phyloP scores from a whole-genome alignment of 2,888 invertebrate genomes.

The Punctoribates punctum region DNA sequence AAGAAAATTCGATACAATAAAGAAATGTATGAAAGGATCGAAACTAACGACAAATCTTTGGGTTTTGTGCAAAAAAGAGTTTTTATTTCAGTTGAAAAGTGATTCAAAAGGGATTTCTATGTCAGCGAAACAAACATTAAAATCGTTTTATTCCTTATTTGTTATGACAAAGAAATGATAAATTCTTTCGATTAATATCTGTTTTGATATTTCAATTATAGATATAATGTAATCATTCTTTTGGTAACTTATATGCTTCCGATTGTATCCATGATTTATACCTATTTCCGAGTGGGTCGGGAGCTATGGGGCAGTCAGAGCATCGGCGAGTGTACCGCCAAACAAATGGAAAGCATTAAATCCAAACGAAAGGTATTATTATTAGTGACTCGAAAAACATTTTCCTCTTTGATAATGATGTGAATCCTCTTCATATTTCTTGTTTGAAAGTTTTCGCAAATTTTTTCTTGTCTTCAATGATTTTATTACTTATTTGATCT shows the following conservation, averaged over 20 bases:
- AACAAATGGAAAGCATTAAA: slow-evolving; percentile 80
- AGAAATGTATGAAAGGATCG: neutral
- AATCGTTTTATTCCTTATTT: neutral
- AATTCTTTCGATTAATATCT: neutral
- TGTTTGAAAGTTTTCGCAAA: too few relatives aligned
- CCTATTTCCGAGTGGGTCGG: slow-evolving; percentile 81
- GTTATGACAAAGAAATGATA: neutral
- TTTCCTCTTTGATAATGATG: too few relatives aligned
- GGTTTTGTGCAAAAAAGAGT: neutral
- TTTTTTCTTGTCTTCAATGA: too few relatives aligned
- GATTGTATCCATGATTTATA: slow-evolving; percentile 84
- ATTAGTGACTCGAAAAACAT: neutral
- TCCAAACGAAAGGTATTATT: slow-evolving; percentile 41
- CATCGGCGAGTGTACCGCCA: slow-evolving; percentile 87
- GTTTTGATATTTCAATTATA: slow-evolving; percentile 53
- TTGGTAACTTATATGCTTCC: slow-evolving; percentile 88
- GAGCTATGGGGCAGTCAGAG: slow-evolving; percentile 93
- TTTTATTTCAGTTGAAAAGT: neutral
- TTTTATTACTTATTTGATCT: slow-evolving; percentile 3
- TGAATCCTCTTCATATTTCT: too few relatives aligned
- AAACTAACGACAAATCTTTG: neutral
- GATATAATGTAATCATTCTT: slow-evolving; percentile 85
- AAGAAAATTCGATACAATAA: neutral
- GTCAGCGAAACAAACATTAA: slow-evolving; percentile 1
- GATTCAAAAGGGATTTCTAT: neutral